Conservation (phyloP, 1,140 invertebrate species). For the Euwallacea fornicatus region DNA sequence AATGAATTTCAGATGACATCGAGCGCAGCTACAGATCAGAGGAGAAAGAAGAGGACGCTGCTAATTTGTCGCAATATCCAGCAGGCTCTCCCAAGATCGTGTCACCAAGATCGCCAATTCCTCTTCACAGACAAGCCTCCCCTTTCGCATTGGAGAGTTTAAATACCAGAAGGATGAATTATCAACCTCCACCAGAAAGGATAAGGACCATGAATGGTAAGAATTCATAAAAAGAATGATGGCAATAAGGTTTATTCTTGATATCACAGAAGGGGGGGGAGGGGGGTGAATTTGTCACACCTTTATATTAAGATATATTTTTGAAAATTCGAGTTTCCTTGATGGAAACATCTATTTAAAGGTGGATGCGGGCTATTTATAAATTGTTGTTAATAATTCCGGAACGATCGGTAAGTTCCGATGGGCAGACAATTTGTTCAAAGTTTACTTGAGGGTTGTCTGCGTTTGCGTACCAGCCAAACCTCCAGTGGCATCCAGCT, state of each 20-base stretch:
- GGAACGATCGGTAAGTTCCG: conserved; percentile 22
- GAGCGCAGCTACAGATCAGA: conserved; percentile 63
- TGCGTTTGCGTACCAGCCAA: conserved; percentile 34
- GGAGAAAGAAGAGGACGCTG: conserved; percentile 60
- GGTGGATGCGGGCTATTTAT: background rate
- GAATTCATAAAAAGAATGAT: background rate
- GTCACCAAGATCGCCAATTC: conserved; percentile 53
- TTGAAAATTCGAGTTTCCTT: background rate
- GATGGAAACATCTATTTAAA: background rate
- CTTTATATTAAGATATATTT: too few species aligned
- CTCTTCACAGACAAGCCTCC: conserved; percentile 64
- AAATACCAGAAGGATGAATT: conserved; percentile 61
- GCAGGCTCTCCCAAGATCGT: conserved; percentile 56
- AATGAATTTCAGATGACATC: conserved; percentile 56
- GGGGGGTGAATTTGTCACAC: too few species aligned
- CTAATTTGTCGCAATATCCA: conserved; percentile 57
- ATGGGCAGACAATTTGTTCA: conserved; percentile 35
- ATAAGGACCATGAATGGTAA: conserved; percentile 54
- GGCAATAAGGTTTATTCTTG: too few species aligned
- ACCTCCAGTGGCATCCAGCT: conserved; percentile 34
- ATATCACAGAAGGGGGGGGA: too few species aligned
- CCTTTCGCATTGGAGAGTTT: conserved; percentile 69
- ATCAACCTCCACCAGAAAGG: conserved; percentile 55
- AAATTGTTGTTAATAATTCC: conserved; percentile 17
- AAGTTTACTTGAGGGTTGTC: conserved; percentile 36